Conservation (phyloP, 2,888 invertebrate genomes). For the Alloscopus bannaensis region DNA sequence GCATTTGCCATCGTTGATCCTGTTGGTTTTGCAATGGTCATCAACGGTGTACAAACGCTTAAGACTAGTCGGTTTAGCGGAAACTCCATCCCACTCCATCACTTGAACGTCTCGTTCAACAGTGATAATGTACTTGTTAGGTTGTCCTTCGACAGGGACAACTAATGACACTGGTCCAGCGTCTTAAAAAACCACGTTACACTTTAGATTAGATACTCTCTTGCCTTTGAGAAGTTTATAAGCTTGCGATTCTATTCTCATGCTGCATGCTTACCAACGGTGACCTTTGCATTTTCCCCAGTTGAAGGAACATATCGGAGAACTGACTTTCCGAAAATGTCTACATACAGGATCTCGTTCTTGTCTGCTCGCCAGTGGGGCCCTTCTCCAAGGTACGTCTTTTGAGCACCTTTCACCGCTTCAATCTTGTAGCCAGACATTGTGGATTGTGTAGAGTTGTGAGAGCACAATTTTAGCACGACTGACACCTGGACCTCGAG, state of each 20-base stretch:
- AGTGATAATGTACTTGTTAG: conserved; percentile 81
- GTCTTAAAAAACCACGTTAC: conserved; percentile 44
- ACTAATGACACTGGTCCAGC: conserved; percentile 78
- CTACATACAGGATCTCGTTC: conserved; percentile 70
- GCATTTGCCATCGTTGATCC: conserved; percentile 88
- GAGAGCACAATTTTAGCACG: neutral
- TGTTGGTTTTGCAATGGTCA: conserved; percentile 77
- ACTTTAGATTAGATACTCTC: neutral
- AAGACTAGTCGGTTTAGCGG: conserved; percentile 74
- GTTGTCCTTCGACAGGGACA: conserved; percentile 81
- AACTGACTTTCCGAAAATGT: conserved; percentile 70
- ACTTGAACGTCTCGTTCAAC: conserved; percentile 79
- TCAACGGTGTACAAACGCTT: conserved; percentile 79
- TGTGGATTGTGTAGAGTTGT: neutral
- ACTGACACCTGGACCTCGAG: neutral
- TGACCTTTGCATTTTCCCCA: conserved; percentile 63
- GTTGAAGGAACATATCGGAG: conserved; percentile 68
- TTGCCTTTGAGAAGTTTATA: neutral
- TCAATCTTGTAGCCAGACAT: conserved; percentile 59
- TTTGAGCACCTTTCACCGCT: conserved; percentile 56
- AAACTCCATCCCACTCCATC: conserved; percentile 82
- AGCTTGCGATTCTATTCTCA: neutral
- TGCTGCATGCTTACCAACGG: conserved; percentile 55
- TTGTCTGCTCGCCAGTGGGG: conserved; percentile 69
- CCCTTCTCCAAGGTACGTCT: conserved; percentile 68